phyloP scores from a whole-genome alignment of 1,140 invertebrate genomes.

The Cyclargus thomasi region DNA sequence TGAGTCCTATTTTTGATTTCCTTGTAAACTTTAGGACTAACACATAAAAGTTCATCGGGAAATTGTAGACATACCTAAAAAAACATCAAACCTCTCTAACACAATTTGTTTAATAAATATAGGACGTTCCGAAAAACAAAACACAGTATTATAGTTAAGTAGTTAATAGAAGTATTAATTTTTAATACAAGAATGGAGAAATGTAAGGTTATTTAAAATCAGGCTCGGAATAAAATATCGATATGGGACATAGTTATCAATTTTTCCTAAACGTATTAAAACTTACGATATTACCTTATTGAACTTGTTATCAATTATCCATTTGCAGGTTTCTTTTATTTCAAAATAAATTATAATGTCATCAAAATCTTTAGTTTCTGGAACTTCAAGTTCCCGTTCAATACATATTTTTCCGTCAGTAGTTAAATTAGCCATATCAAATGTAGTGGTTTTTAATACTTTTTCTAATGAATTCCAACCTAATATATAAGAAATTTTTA shows the following conservation, averaged over 20 bases:
- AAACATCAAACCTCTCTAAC: too few species aligned
- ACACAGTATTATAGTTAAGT: too few species aligned
- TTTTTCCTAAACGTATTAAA: neutral
- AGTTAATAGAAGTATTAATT: too few species aligned
- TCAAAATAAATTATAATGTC: slow-evolving; percentile 44
- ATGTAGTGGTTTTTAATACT: neutral
- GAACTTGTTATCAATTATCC: slow-evolving; percentile 81
- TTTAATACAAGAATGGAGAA: too few species aligned
- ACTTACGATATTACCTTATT: slow-evolving; percentile 76
- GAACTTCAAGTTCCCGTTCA: slow-evolving; percentile 42
- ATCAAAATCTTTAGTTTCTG: slow-evolving; percentile 27
- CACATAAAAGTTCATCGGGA: slow-evolving; percentile 86
- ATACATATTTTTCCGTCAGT: slow-evolving; percentile 61
- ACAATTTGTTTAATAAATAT: too few species aligned
- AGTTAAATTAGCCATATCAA: slow-evolving; percentile 58
- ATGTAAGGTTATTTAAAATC: too few species aligned
- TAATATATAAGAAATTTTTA: too few species aligned
- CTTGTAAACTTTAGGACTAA: slow-evolving; percentile 82
- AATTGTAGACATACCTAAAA: slow-evolving; percentile 90
- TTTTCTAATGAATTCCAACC: too few species aligned
- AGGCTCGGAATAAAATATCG: too few species aligned
- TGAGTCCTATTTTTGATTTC: slow-evolving; percentile 77
- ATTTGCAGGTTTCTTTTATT: slow-evolving; percentile 66
- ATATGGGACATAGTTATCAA: too few species aligned
- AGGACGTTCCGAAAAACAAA: too few species aligned